A percentile compares a stretch with the other conserved stretches of the same genome.
These are phyloP conservation scores for Lontra canadensis DNA, from an alignment of 2,113 vertebrate species.

Conservation along the genomic window DNA sequence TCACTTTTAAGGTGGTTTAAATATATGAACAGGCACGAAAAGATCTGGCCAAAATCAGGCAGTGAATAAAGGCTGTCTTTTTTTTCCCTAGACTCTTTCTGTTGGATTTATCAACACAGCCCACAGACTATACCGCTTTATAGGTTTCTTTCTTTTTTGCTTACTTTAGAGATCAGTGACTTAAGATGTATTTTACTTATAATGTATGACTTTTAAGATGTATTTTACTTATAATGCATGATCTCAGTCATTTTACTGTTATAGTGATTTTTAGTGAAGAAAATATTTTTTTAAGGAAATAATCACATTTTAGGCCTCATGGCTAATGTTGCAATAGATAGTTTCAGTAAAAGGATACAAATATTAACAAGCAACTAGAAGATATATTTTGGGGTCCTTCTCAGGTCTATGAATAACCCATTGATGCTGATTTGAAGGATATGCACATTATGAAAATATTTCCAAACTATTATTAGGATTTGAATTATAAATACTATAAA, in stretches of 20 bases:
- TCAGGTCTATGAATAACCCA: not conserved
- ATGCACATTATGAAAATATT: not conserved
- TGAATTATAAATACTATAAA: not conserved
- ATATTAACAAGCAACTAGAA: not conserved
- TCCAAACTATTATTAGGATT: not conserved
- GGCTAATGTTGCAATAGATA: not conserved
- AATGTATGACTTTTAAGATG: not conserved
- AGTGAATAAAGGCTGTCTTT: not conserved
- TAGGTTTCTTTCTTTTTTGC: not conserved
- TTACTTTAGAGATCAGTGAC: not conserved
- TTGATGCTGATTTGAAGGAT: not conserved
- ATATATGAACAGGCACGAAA: not conserved
- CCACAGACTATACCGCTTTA: not conserved
- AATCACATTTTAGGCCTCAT: not conserved
- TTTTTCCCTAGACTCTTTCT: not conserved
- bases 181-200: not conserved
- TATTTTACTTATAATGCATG: not conserved
- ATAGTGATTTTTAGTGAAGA: not conserved
- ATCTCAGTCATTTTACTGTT: not conserved
- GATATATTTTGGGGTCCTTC: not conserved
- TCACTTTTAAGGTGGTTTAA: not conserved
- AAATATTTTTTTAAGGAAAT: not conserved
- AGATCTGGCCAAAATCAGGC: not conserved
- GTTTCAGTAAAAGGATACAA: not conserved
- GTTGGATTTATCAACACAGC: not conserved